phyloP scores from a whole-genome alignment of 1,140 invertebrate species.

The Brachionus paranguensis region DNA sequence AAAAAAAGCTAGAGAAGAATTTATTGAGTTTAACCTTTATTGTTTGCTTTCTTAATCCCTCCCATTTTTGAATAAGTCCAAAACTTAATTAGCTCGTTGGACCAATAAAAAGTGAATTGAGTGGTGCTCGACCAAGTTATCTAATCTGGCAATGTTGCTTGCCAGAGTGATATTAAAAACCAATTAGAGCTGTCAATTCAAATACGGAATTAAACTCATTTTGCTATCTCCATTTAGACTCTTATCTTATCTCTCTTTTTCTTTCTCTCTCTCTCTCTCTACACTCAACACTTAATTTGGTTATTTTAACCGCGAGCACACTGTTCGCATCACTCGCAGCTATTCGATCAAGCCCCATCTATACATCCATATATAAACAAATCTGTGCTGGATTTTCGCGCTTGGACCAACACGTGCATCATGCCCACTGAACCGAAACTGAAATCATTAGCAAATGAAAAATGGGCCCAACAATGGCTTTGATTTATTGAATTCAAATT shows the following conservation, averaged over 20 bases:
- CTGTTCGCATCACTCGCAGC: neutral
- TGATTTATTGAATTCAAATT: neutral
- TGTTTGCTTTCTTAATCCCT: neutral
- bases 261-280: too few relatives aligned
- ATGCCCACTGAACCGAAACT: neutral
- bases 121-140: neutral
- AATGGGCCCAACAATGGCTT: neutral
- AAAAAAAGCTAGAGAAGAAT: neutral
- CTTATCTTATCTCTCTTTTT: neutral
- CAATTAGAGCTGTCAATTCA: neutral
- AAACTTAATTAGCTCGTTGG: neutral
- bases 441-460: neutral
- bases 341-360: neutral
- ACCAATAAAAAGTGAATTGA: neutral
- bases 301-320: neutral
- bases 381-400: neutral
- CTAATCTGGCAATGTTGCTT: neutral
- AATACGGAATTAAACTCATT: neutral
- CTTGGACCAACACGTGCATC: neutral
- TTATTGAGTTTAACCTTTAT: slow-evolving; percentile 7
- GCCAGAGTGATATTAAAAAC: neutral
- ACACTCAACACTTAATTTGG: neutral
- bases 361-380: neutral
- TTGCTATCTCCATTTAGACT: neutral
- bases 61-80: neutral